These are phyloP conservation scores for Eleginops maclovinus DNA, from an alignment of 2,113 vertebrate species.

Conservation along the genomic window DNA sequence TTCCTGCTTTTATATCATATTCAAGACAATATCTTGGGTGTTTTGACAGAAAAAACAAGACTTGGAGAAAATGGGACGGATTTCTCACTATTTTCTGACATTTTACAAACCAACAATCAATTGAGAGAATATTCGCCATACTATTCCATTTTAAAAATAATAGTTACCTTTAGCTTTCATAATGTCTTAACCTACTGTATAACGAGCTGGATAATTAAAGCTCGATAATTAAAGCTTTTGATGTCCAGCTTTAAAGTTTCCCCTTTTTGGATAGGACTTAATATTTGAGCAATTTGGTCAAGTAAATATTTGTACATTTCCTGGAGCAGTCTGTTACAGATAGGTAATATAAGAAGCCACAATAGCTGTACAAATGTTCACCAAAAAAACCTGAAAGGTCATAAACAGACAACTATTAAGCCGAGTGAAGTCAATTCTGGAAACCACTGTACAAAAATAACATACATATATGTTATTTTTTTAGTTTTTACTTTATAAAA, in stretches of 20 bases:
- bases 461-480: too few species aligned
- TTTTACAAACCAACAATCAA: too few species aligned
- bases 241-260: slow-evolving; percentile 20
- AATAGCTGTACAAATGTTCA: background rate
- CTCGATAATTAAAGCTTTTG: slow-evolving; percentile 22
- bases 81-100: too few species aligned
- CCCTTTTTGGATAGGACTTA: slow-evolving; percentile 16
- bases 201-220: too few species aligned
- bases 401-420: slow-evolving; percentile 12
- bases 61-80: too few species aligned
- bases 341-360: slow-evolving; percentile 6
- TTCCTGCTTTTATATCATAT: too few species aligned
- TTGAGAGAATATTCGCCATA: too few species aligned
- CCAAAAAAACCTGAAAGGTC: background rate
- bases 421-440: slow-evolving; percentile 20
- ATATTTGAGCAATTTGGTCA: slow-evolving; percentile 6
- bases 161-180: background rate
- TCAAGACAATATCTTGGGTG: too few species aligned
- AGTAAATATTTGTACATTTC: background rate
- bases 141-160: too few species aligned
- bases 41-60: too few species aligned
- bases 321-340: too few species aligned
- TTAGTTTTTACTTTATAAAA: background rate
- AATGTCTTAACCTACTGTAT: too few species aligned
- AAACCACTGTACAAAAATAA: background rate